Conservation (phyloP, 2,888 invertebrate species). For the Xanthorhoe designata region DNA sequence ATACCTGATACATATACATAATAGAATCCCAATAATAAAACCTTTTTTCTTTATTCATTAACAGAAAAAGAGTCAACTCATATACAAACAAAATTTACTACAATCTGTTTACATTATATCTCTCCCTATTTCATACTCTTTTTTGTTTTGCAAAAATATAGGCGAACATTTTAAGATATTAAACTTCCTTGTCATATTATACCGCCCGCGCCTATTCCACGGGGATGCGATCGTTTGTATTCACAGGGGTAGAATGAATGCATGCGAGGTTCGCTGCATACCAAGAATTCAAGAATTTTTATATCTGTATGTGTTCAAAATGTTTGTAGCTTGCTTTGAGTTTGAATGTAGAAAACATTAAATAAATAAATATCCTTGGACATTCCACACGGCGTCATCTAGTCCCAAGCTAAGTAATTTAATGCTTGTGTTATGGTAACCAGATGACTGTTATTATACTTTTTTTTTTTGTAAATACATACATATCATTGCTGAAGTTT, state of each 20-base stretch:
- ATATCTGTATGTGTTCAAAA: conserved; percentile 24
- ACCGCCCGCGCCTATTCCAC: conserved; percentile 60
- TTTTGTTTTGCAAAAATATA: conserved; percentile 40
- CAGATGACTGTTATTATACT: too few species aligned
- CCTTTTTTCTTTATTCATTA: too few species aligned
- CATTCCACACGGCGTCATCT: too few species aligned
- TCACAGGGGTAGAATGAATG: conserved; percentile 66
- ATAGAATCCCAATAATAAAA: too few species aligned
- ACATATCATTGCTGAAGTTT: too few species aligned
- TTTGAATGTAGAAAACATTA: background rate
- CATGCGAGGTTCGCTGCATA: conserved; percentile 63
- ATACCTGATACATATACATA: too few species aligned
- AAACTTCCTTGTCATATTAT: conserved; percentile 65
- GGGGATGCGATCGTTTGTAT: conserved; percentile 69
- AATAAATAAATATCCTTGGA: too few species aligned
- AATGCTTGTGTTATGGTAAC: too few species aligned
- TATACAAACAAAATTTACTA: too few species aligned
- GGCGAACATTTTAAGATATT: conserved; percentile 65
- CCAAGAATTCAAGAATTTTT: conserved; percentile 52
- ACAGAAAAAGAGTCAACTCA: too few species aligned
- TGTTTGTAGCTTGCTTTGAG: background rate
- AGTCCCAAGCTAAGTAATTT: too few species aligned
- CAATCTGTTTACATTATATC: background rate
- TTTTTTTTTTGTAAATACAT: too few species aligned
- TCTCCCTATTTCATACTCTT: background rate